Evolutionary conservation across 2,888 invertebrate genomes (phyloP).

Genomic region (Dolomedes plantarius): DNA sequence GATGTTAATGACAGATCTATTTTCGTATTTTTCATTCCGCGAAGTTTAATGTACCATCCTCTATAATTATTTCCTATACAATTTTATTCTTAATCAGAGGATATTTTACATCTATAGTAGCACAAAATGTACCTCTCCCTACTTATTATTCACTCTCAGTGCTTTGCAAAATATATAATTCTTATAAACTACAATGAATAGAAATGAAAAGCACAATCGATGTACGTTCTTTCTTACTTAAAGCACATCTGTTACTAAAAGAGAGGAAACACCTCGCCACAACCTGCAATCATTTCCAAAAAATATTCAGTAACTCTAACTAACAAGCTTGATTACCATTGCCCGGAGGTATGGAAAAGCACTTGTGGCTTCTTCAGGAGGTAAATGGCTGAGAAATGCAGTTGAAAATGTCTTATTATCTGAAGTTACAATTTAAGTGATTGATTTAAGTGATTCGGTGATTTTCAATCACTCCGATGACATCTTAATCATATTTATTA

Average conservation of each 20-base stretch:
- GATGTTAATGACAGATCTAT: no score
- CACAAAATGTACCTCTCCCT: no score
- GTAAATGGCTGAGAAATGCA: background rate
- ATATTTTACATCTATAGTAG: no score
- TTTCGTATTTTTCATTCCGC: no score
- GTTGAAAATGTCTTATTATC: background rate
- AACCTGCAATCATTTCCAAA: background rate
- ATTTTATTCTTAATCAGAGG: no score
- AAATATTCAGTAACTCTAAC: background rate
- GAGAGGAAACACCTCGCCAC: background rate
- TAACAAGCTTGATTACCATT: background rate
- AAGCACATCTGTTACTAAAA: background rate
- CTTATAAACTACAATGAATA: no score
- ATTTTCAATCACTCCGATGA: background rate
- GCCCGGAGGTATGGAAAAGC: background rate
- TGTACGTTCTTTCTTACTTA: no score
- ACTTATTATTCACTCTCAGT: no score
- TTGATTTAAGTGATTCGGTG: background rate
- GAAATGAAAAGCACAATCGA: no score
- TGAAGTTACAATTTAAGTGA: background rate
- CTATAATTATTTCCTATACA: no score
- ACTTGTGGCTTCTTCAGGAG: background rate
- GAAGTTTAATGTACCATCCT: no score
- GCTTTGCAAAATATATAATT: no score
- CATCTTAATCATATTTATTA: background rate